Conservation (phyloP, 2,113 vertebrate genomes). For the Calypte anna region DNA sequence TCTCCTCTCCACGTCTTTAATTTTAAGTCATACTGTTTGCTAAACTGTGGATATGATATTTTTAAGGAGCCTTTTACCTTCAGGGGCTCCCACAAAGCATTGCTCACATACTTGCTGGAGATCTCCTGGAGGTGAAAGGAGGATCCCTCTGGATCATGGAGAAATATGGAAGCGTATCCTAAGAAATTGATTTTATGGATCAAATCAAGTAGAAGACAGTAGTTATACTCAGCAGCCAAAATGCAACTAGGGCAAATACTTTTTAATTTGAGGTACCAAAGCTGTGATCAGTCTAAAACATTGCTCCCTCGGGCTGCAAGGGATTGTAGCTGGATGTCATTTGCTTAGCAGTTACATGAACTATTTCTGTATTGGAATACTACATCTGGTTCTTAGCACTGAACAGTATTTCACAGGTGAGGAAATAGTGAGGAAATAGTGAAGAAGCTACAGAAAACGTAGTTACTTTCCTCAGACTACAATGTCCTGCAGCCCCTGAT, state of each 20-base stretch:
- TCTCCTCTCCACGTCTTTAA: background rate
- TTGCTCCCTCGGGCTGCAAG: background rate
- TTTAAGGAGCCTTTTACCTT: background rate
- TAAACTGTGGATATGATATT: background rate
- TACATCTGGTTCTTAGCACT: background rate
- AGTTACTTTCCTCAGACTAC: background rate
- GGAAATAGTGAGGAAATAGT: background rate
- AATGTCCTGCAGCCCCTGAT: background rate
- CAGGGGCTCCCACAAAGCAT: background rate
- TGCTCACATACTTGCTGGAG: background rate
- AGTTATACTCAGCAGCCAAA: background rate
- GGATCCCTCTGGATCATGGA: background rate
- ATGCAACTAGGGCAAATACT: background rate
- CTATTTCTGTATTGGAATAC: background rate
- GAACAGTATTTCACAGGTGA: background rate
- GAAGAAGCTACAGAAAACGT: background rate
- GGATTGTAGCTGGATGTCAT: conserved; percentile 5
- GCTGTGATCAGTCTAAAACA: background rate
- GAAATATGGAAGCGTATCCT: background rate
- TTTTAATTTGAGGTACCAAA: background rate
- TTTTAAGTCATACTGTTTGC: background rate
- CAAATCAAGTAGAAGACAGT: background rate
- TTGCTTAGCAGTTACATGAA: background rate
- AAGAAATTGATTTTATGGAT: background rate
- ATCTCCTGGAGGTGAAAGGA: background rate